A percentile compares a stretch with the other conserved stretches of the same genome.
These are phyloP conservation scores for Salvator merianae DNA, from an alignment of 2,113 vertebrate species.

Conservation along the genomic window DNA sequence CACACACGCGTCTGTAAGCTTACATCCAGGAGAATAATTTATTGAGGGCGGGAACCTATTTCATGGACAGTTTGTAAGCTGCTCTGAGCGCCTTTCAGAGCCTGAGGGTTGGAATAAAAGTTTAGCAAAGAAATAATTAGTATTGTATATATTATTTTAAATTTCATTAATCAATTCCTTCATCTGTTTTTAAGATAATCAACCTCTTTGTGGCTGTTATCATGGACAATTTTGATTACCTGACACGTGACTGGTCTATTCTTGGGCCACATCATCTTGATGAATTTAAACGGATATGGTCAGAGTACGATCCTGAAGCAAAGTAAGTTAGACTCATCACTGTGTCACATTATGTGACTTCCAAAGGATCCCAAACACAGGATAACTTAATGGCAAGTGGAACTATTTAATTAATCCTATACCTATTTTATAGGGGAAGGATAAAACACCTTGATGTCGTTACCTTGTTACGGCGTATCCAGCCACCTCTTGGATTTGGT, in stretches of 20 bases:
- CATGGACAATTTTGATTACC: constrained; percentile 99
- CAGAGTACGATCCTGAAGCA: constrained; percentile 97
- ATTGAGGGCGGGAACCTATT: no score
- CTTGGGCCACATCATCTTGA: constrained; percentile 97
- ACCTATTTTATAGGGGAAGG: constrained; percentile 82
- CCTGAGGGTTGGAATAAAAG: background rate
- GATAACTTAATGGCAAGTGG: background rate
- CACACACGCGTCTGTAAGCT: no score
- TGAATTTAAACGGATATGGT: constrained; percentile 99
- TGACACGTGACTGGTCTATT: constrained; percentile 99
- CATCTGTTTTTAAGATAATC: constrained; percentile 85
- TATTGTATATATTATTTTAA: background rate
- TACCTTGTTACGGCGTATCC: constrained; percentile 92
- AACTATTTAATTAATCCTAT: background rate
- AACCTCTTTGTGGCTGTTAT: constrained; percentile 99
- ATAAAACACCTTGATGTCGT: constrained; percentile 99
- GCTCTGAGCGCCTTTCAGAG: background rate
- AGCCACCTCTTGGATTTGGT: constrained; percentile 96
- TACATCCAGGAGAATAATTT: no score
- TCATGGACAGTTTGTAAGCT: no score
- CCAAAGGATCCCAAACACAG: background rate
- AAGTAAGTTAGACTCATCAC: constrained; percentile 83
- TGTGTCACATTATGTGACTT: background rate
- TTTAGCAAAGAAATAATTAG: background rate
- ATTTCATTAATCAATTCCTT: background rate